Base-by-base conservation (phyloP, 2,888 invertebrate species). In the Conistra vaccinii region DNA sequence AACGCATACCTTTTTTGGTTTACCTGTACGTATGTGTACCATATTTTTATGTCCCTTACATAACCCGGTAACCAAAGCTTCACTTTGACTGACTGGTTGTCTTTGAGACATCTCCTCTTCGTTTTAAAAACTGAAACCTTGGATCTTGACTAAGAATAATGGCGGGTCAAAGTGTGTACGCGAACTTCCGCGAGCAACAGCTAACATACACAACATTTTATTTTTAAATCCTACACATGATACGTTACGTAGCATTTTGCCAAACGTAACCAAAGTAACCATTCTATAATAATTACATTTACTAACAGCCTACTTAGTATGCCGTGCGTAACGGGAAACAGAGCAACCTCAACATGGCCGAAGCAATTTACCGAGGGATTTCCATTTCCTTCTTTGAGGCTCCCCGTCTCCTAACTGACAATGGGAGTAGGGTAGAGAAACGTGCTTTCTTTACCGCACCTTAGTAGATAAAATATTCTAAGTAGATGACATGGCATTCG, bases 221-320 rank as follows among this genome's bases (percentile, higher is more conserved):
- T 42, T 42, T 42, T 42, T 14, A 42, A 42, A 14, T 42, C 14
- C 14, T 42, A 42, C 0, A 12, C 12, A 42, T 42, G 39, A 39
- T 42, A 45, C 20, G 26, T 35, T 32, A 26, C 0, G 32, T 10
- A 51, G 14, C 35, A 70, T 39, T 58, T 73, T 35, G 0, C 45
- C 45, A n/a, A 42, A 62, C n/a, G 6, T 23, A 10, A 6, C 32
- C 42, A 53, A 29, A 53, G n/a, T 9, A 32, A 14, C 9, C 12
- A 29, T n/a, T 12, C 32, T 35, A 48, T 61, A 29, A 55, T 55
- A 61, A 80, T 80, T 55, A 55, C 61, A 35, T 48, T 7, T 9
- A 39, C 77, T 77, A 42, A 81, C 53, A 20, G 14, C 42, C 60
- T 60, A 57, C 45, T 82, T 67, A 76, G 81, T 80, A 84, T 84